Evolutionary conservation across 2,888 invertebrate genomes (phyloP).

Genomic region (Biston stratarius): DNA sequence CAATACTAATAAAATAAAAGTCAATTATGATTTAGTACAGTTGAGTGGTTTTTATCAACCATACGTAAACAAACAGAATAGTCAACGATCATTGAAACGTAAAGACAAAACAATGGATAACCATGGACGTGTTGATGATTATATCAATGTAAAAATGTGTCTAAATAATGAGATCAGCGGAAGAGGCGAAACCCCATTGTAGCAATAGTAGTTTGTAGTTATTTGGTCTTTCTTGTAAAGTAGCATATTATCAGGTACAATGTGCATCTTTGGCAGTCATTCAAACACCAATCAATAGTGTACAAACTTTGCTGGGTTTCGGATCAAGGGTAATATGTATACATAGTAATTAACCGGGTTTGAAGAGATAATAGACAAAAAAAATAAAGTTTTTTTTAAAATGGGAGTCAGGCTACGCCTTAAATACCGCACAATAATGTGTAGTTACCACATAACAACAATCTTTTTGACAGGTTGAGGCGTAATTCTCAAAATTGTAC

Average conservation of each 20-base stretch:
- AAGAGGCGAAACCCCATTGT: slow-evolving; percentile 50
- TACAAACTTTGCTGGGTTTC: no score
- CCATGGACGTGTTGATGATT: slow-evolving; percentile 42
- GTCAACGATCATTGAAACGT: slow-evolving; percentile 8
- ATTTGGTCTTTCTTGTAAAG: no score
- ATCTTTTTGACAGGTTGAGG: no score
- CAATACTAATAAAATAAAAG: neutral
- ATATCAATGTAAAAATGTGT: slow-evolving; percentile 20
- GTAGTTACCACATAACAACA: no score
- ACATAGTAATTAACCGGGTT: slow-evolving; percentile 51
- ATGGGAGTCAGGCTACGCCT: no score
- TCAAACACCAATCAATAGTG: no score
- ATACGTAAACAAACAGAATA: slow-evolving; percentile 5
- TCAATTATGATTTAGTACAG: neutral
- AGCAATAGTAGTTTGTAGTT: slow-evolving; percentile 51
- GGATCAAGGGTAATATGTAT: slow-evolving; percentile 41
- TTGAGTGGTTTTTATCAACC: neutral
- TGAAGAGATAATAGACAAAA: no score
- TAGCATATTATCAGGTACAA: no score
- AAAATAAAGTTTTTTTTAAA: no score
- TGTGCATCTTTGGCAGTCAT: no score
- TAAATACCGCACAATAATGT: no score
- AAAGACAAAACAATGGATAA: slow-evolving; percentile 44
- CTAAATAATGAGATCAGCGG: slow-evolving; percentile 51
- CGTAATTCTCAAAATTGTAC: no score